These are phyloP conservation scores for Pogonocherus hispidulus DNA, from an alignment of 2,888 invertebrate genomes.

Conservation along the genomic window DNA sequence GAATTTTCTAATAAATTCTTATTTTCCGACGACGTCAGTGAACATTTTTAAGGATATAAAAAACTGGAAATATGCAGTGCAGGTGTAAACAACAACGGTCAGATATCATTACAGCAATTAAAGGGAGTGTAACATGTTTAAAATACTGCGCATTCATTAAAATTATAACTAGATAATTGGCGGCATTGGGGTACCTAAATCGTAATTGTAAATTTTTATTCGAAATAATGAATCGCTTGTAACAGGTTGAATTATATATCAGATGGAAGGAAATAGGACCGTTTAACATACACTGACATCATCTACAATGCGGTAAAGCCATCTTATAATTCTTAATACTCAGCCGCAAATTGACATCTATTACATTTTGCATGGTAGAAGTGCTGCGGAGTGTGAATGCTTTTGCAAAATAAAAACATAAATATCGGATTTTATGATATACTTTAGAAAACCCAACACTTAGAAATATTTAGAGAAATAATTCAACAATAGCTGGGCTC, in stretches of 20 bases:
- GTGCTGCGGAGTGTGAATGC: conserved; percentile 18
- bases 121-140: conserved; percentile 6
- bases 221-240: conserved; percentile 39
- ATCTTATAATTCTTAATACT: conserved; percentile 25
- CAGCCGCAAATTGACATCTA: conserved; percentile 48
- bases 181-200: conserved; percentile 17
- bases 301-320: conserved; percentile 24
- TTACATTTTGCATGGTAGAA: conserved; percentile 36
- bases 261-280: conserved; percentile 39
- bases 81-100: not conserved
- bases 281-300: conserved; percentile 31
- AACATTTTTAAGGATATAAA: not conserved
- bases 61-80: not conserved
- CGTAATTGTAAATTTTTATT: conserved; percentile 26
- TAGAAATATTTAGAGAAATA: conserved; percentile 37
- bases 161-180: conserved; percentile 30
- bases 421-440: conserved; percentile 36
- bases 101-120: not conserved
- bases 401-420: conserved; percentile 36
- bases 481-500: conserved; percentile 24
- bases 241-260: conserved; percentile 42
- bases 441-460: conserved; percentile 37
- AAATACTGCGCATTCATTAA: conserved; percentile 9
- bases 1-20: no score
- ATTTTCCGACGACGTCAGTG: no score